Base-by-base conservation (phyloP, 2,888 invertebrate genomes). In the Trichopria drosophilae region DNA sequence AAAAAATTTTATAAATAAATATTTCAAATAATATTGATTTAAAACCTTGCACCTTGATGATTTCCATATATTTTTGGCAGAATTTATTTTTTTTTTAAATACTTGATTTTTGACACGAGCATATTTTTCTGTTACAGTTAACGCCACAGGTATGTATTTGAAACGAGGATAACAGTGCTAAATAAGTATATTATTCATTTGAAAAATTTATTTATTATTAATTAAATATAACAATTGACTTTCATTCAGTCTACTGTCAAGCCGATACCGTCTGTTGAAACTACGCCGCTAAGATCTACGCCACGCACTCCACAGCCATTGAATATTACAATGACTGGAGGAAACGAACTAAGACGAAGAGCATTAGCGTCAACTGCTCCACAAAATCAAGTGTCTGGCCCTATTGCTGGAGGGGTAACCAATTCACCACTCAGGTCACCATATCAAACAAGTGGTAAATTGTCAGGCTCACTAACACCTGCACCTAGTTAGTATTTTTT, bases 81-180 rank as follows among this genome's bases (percentile, higher is more conserved):
- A 10, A 39, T 53, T 41, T 42, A 10, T 39, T 44, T 32, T 34
- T 4, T 34, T 39, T 46, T 37, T 15, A 48, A 19, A 39, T 23
- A 28, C 39, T 51, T 35, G 15, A 19, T 47, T 40, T 15, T 46
- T 28, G 6, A 26, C 6, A 29, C 52, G n/a, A n/a, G n/a, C n/a
- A n/a, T 53, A 49, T 47, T 46, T 61, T 58, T 63, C 15, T 35
- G 49, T 69, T 69, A 3, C 63, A 72, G 71, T 61, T 71, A 24
- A 60, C 67, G 6, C 69, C 70, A 24, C 67, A 67, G 67, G 67
- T 71, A 58, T 55, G 68, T 69, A 56, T 28, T 40, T 51, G 43
- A 39, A 15, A 24, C 36, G 20, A 2, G 20, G n/a, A 7, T 37
- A 19, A n/a, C n/a, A n/a, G n/a, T n/a, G n/a, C 9, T 23, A 43